Percentiles rank a stretch among this genome's conserved stretches.
Evolutionary conservation across 2,888 invertebrate genomes (phyloP).

Genomic region (Phyto melanocephala): DNA sequence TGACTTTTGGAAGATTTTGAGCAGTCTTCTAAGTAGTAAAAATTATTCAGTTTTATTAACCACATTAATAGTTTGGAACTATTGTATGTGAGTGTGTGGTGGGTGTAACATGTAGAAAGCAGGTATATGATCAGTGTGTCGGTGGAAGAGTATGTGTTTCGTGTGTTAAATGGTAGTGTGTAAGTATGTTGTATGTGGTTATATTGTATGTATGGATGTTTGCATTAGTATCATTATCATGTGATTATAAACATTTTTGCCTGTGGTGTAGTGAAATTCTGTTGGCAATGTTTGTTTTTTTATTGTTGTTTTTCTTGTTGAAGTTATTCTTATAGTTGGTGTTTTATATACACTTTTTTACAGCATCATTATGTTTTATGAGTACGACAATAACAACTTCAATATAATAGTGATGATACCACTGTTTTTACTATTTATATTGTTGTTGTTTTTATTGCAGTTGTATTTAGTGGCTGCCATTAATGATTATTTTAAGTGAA

Average conservation of each 20-base stretch:
- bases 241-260: slow-evolving; percentile 47
- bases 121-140: background rate
- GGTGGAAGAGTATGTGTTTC: background rate
- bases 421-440: background rate
- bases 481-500: slow-evolving; percentile 49
- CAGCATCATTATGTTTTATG: slow-evolving; percentile 51
- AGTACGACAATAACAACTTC: slow-evolving; percentile 1
- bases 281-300: slow-evolving; percentile 15
- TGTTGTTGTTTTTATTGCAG: background rate
- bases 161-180: too few species aligned
- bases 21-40: background rate
- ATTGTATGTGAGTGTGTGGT: background rate
- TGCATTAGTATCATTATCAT: slow-evolving; percentile 43
- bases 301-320: slow-evolving; percentile 5
- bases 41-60: slow-evolving; percentile 42
- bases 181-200: background rate
- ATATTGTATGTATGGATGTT: background rate
- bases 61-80: slow-evolving; percentile 39
- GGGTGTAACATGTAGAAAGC: background rate
- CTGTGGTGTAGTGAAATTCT: slow-evolving; percentile 28
- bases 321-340: too few species aligned
- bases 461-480: background rate
- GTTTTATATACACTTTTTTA: slow-evolving; percentile 3
- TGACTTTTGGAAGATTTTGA: background rate
- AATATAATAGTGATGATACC: background rate